Evolutionary conservation across 1,140 invertebrate genomes (phyloP), one percentile per base, ranked within the genome.

Genomic region (Drosophila nikananu): DNA sequence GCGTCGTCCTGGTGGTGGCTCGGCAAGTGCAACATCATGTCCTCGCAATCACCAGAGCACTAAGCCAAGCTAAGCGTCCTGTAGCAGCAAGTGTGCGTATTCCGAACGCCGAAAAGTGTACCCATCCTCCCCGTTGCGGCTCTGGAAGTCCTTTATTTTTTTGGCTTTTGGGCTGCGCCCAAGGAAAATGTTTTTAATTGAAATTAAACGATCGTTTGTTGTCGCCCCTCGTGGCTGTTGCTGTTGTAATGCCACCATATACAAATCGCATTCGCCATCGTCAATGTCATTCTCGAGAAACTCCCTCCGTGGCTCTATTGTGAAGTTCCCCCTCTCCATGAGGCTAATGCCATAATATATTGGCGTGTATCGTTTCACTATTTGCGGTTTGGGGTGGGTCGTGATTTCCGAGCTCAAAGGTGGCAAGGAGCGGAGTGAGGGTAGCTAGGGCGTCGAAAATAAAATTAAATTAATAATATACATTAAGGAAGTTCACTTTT

Each of bases 141-240:
- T 12, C 25, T 19, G 2, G 5, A 21, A 52, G 71, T 79, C 78
- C 77, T 83, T 77, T 79, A 42, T 80, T 81, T 87, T 87, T 92
- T 90, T 92, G 83, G 80, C 82, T 86, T 90, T 91, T 89, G 81
- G 57, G 75, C 74, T 64, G 64, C 44, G 77, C 72, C 25, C 71
- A 72, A 77, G 66, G 76, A 82, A 87, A 86, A 81, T 86, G 74
- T 83, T 86, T 92, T 90, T 92, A 92, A 92, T 92, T 92, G 91
- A 91, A 92, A 91, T 91, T 92, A 92, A 92, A 92, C 91, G 91
- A 92, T 92, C 91, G 82, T 86, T 91, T 91, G 91, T 91, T 90
- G 79, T 76, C 76, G 52, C 60, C 72, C 66, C 78, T 65, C 80
- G 60, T 49, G 17, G 57, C 39, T 86, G 63, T 61, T 87, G 65